Evolutionary conservation across 1,140 invertebrate species (phyloP), one percentile per base, ranked within the genome.

Genomic region (Sitophilus oryzae): DNA sequence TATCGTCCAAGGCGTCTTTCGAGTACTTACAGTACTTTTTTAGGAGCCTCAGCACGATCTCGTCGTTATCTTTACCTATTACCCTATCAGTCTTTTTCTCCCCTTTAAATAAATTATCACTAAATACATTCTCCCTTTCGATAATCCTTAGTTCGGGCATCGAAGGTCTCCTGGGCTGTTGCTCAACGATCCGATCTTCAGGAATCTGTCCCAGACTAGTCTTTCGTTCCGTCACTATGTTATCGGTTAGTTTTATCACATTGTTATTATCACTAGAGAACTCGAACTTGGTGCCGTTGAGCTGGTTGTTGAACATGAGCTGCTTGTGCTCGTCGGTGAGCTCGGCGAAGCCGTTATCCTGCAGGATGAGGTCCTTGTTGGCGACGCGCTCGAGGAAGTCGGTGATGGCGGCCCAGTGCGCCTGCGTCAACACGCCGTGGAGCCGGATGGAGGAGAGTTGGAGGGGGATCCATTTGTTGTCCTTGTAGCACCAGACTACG

Each of bases 401-500:
- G 22, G 77, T 77, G 21, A 82, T 76, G 15, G 78, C 78, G 23
- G 77, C 76, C 71, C 79, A 78, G 63, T 82, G 80, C 1, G 79
- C 79, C 58, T 77, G 76, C 18, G 79, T 82, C 23, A 82, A 71
- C 19, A 75, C 76, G 40, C 79, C 79, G 66, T 80, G 77, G 62
- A 82, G 74, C 56, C 77, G 73, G 56, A 82, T 80, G 58, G 79
- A 79, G 45, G 78, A 79, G 59, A 82, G 72, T 67, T 80, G 78
- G 47, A 81, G 74, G 51, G 80, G 80, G 59, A 80, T 74, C 71
- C 80, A 78, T 67, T 77, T 76, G 65, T 81, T 79, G 72, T 81
- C 78, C 62, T 79, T 77, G 62, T 77, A 73, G 74, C 80, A 82
- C 79, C 79, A 82, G 60, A 82, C 79, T 54, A 81, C 77, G 60